phyloP scores from a whole-genome alignment of 2,113 vertebrate species.

The Centropristis striata region DNA sequence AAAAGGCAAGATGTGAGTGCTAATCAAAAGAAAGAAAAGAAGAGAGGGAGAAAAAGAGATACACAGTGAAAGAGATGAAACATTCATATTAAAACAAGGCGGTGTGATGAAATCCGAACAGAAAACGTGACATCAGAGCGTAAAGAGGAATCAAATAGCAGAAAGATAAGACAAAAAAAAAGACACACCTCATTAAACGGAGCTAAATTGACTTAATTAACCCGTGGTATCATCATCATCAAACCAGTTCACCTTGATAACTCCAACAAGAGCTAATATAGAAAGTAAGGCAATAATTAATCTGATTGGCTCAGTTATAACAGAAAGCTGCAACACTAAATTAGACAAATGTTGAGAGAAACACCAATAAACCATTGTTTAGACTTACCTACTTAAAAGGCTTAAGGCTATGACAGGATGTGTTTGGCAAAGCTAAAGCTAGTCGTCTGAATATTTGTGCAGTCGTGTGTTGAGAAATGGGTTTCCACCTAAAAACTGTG shows the following conservation, averaged over 20 bases:
- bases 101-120: conserved; percentile 73
- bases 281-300: not conserved
- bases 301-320: not conserved
- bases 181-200: conserved; percentile 45
- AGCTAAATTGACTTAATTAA: conserved; percentile 56
- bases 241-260: conserved; percentile 42
- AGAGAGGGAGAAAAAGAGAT: conserved; percentile 21
- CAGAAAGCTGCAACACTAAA: not conserved
- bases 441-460: not conserved
- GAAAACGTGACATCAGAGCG: conserved; percentile 64
- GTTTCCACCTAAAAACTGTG: conserved; percentile 6
- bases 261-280: not conserved
- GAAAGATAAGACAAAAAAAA: conserved; percentile 52
- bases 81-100: conserved; percentile 60
- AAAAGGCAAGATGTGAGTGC: conserved; percentile 38
- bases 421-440: not conserved
- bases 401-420: not conserved
- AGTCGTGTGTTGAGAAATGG: conserved; percentile 24
- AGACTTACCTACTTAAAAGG: not conserved
- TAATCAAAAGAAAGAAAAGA: conserved; percentile 53
- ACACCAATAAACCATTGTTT: too few relatives aligned
- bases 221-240: conserved; percentile 14
- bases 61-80: conserved; percentile 55
- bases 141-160: conserved; percentile 50
- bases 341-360: not conserved